Base-by-base conservation (phyloP, 2,113 vertebrate species). In the Malaclemys terrapin region DNA sequence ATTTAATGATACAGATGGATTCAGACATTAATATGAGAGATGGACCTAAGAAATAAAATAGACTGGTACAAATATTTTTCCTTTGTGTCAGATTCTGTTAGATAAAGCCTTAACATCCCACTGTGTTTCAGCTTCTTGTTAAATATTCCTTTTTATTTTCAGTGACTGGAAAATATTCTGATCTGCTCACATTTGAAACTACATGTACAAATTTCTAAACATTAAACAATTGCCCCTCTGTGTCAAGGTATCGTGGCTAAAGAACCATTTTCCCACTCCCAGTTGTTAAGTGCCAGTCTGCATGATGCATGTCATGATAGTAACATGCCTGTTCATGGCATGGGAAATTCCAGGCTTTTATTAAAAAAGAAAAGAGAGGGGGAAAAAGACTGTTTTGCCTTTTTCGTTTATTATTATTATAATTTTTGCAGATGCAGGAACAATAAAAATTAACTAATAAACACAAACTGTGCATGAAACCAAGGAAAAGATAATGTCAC, bases 1-100 rank as follows among this genome's bases (percentile, higher is more conserved):
- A 93, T 91, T 94, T 89, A 42, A 76, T 88, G 57, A n/a, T 83
- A 82, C 80, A 91, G 78, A 31, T 82, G 76, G 89, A 90, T 89
- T 85, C 7, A 5, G 57, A 35, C 52, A 53, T 81, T 94, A 90
- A 91, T 91, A 80, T 53, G 72, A 57, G 54, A 93, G 59, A 79
- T 52, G 50, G 80, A 10, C n/a, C n/a, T n/a, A 22, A 49, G 83
- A 69, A 89, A 52, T 95, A 91, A 84, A 9, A 83, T 14, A 50
- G 57, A 38, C 45, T 72, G 53, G 13, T 50, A 75, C 16, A 17
- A 42, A n/a, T 84, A 7, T 4, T 38, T 89, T 88, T 80, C 17
- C 12, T 53, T 9, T 53, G 8, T 65, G 5, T 85, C 87, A 83
- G 53, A 20, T 72, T 72, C 35, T 38, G 35, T 4, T 38, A 62